Evolutionary conservation across 2,113 vertebrate species (phyloP).

Genomic region (Corythornis madagascariensis): DNA sequence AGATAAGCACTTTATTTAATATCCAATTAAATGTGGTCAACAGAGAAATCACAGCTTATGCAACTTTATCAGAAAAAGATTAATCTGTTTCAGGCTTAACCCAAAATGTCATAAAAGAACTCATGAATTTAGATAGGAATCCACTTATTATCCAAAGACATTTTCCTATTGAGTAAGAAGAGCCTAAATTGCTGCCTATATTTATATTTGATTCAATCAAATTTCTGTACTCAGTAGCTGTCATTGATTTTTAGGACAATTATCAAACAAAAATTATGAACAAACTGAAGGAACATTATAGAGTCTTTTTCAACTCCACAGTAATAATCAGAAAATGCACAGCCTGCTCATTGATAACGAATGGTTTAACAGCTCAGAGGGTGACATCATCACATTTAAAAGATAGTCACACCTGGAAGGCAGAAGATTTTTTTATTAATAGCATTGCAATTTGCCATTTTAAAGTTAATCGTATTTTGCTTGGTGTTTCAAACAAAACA

Average conservation of each 20-base stretch:
- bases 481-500: neutral
- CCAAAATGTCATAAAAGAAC: conserved; percentile 79
- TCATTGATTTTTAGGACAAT: conserved; percentile 74
- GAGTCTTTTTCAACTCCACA: conserved; percentile 54
- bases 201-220: conserved; percentile 76
- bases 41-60: conserved; percentile 80
- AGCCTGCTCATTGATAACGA: conserved; percentile 51
- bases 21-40: conserved; percentile 83
- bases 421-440: conserved; percentile 4
- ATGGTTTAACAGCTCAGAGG: conserved; percentile 20
- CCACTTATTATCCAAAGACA: conserved; percentile 80
- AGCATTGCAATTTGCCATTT: conserved; percentile 27
- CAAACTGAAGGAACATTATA: conserved; percentile 56
- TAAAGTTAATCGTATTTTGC: conserved; percentile 48
- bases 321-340: conserved; percentile 39
- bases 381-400: conserved; percentile 56
- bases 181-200: conserved; percentile 74
- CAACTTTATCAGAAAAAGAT: conserved; percentile 84
- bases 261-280: conserved; percentile 70
- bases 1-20: conserved; percentile 85
- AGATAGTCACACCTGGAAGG: neutral
- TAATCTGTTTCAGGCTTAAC: conserved; percentile 82
- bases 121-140: conserved; percentile 88
- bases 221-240: conserved; percentile 71
- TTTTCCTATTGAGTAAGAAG: conserved; percentile 74